Percentiles rank a stretch among this genome's conserved stretches.
Conservation (phyloP, 2,113 vertebrate genomes). For the Phocoena phocoena region DNA sequence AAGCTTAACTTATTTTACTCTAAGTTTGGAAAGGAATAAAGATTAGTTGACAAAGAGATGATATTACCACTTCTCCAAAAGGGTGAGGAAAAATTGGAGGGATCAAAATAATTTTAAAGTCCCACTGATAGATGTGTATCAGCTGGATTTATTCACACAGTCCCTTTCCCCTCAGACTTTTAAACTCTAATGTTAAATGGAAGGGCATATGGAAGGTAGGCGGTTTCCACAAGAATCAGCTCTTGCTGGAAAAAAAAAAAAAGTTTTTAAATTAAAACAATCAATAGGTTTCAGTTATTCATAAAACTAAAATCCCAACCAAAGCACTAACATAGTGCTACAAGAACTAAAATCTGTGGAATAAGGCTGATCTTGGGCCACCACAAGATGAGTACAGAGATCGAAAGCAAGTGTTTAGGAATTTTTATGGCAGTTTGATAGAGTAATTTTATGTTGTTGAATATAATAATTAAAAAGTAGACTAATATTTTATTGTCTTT, state of each 20-base stretch:
- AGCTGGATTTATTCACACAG: background rate
- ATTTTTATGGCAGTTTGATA: background rate
- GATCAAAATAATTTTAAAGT: background rate
- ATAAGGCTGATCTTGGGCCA: background rate
- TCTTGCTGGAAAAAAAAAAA: background rate
- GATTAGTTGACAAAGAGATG: background rate
- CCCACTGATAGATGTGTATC: background rate
- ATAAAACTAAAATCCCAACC: background rate
- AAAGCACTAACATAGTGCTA: background rate
- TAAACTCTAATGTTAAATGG: background rate
- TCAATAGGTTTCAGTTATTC: background rate
- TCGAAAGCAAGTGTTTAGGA: background rate
- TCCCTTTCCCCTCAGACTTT: background rate
- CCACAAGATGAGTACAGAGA: background rate
- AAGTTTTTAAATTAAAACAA: background rate
- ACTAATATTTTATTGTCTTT: background rate
- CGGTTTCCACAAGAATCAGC: background rate
- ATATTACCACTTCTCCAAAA: background rate
- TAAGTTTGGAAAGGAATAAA: background rate
- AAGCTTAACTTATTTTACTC: background rate
- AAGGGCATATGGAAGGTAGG: background rate
- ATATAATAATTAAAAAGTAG: background rate
- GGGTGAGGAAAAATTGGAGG: background rate
- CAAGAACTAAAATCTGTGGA: background rate
- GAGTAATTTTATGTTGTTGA: background rate